Evolutionary conservation across 2,113 vertebrate species (phyloP), one percentile per base, ranked within the genome.

Genomic region (Illadopsis cleaveri): DNA sequence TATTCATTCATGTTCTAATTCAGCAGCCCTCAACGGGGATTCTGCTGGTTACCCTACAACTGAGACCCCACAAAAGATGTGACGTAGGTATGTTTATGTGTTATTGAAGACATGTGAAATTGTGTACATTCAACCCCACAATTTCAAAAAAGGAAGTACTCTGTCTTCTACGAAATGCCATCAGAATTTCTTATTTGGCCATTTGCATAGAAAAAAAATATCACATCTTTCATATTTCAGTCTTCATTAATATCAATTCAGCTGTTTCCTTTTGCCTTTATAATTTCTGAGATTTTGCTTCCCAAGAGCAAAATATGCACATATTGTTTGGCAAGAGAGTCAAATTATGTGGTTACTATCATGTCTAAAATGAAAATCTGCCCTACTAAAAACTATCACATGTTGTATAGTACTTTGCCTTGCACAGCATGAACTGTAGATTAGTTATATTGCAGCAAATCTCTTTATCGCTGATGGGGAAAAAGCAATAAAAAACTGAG

Each of bases 21-120:
- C 44, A 86, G 51, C 40, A 72, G 68, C 7, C n/a, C 27, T 38
- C 22, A 44, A 35, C 0, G 0, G 21, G 53, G 28, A 79, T 80
- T 80, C 70, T 85, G 37, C 44, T 76, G n/a, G 28, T 50, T 37
- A 76, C 20, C 8, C 12, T 35, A 24, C 10, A 77, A 35, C 5
- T 38, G 42, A 69, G 89, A 33, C 47, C 47, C 16, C 17, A 24
- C 48, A 64, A 33, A 77, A 77, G 40, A 40, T 10, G 35, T 3
- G 2, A 76, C 7, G 31, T 0, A 20, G n/a, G 25, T 40, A 42
- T 4, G 10, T n/a, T 57, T 25, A 48, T 5, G 1, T 30, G 17
- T 17, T 51, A 62, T 17, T 54, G 28, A 88, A 84, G 31, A 56
- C 61, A n/a, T 6, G 12, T 8, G 51, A 58, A 85, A 42, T 21